Base-by-base conservation (phyloP, 2,888 invertebrate species). In the Petrolisthes manimaculis region DNA sequence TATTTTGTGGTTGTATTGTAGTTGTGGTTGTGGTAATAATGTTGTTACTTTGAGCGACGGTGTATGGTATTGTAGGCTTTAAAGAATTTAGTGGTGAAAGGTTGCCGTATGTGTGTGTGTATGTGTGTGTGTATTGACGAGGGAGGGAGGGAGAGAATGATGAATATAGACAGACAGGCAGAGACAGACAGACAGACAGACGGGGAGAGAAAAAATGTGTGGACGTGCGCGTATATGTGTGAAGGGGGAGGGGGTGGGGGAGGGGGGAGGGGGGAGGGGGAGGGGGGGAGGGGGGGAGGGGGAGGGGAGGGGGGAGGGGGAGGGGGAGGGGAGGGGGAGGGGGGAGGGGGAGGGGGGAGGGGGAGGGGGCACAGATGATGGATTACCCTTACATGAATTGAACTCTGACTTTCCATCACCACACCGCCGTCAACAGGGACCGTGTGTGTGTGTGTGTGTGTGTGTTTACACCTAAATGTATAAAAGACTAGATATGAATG, bases 131-230 rank as follows among this genome's bases (percentile, higher is more conserved):
- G 61, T 9, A 61, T 61, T 61, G 61, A 61, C 12, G 18, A 61
- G 61, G 61, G 61, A 18, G 61, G 37, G 61, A 61, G 61, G 3
- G 61, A 61, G 61, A 61, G 61, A 61, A 18, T 14, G 61, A 61
- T 9, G 18, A 18, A 61, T 9, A 61, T 14, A 71, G 71, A 12
- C n/a, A 71, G 71, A 18, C n/a, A 71, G 71, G 1, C 18, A 71
- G 71, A 71, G 3, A 71, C 3, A 71, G 71, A 12, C n/a, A 79
- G 55, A 54, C 18, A 54, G n/a, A n/a, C 24, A 77, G 61, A 61
- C 61, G 71, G 71, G 71, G 71, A 71, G 71, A 71, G 71, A n/a
- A n/a, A 71, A 21, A 71, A 61, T 37, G 61, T 9, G 61, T 12
- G 61, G 61, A 61, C 12, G 18, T 9, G 61, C 61, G 18, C 61